phyloP scores from a whole-genome alignment of 2,888 invertebrate genomes.

The Lasioglossum zephyrum region DNA sequence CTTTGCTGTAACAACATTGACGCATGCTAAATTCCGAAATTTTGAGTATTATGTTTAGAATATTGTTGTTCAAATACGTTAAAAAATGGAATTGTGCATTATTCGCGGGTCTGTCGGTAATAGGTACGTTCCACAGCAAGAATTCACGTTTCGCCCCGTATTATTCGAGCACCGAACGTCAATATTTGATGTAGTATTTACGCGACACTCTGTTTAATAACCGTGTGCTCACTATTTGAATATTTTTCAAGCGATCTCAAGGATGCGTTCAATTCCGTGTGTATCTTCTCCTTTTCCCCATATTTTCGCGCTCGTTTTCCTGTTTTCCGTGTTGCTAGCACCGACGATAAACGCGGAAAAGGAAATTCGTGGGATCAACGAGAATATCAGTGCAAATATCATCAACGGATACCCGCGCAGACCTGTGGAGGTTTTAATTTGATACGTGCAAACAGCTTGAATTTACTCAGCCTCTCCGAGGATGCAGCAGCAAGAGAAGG shows the following conservation, averaged over 20 bases:
- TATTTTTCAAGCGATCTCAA: constrained; percentile 29
- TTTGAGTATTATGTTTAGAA: neutral
- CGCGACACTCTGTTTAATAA: constrained; percentile 41
- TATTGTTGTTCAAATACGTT: neutral
- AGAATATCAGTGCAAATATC: constrained; percentile 19
- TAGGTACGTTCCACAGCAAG: neutral
- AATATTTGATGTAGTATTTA: constrained; percentile 45
- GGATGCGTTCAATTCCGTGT: constrained; percentile 2
- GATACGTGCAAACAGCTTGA: constrained; percentile 54
- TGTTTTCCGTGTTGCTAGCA: neutral
- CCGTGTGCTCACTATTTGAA: constrained; percentile 20
- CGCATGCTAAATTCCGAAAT: neutral
- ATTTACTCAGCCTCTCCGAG: constrained; percentile 38
- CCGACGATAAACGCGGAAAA: neutral
- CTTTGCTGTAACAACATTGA: neutral
- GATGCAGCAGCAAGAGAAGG: constrained; percentile 28
- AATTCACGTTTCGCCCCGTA: constrained; percentile 36
- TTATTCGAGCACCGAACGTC: constrained; percentile 36
- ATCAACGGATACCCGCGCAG: neutral
- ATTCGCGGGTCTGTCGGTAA: neutral
- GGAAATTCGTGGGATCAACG: constrained; percentile 31
- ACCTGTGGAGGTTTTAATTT: constrained; percentile 39
- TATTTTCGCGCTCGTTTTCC: neutral
- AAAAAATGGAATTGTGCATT: neutral
- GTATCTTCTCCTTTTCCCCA: neutral